These are phyloP conservation scores for Lochmaea capreae DNA, from an alignment of 2,888 invertebrate genomes.

Conservation along the genomic window DNA sequence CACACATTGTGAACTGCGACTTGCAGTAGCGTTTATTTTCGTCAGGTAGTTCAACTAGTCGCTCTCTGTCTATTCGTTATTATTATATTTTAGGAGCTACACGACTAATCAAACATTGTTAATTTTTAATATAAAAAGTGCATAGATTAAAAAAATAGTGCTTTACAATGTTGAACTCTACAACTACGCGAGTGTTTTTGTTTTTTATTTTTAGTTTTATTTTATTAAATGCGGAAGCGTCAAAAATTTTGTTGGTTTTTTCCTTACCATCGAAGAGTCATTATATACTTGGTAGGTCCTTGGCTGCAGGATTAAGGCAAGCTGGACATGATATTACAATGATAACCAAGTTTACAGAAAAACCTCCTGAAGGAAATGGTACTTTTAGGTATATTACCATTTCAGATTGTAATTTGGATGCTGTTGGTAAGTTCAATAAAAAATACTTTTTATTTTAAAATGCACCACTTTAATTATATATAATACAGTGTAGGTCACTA, in stretches of 20 bases:
- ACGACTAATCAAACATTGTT: no score
- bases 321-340: slow-evolving; percentile 35
- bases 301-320: slow-evolving; percentile 26
- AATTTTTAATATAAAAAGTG: no score
- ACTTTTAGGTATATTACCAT: slow-evolving; percentile 12
- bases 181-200: neutral
- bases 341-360: slow-evolving; percentile 13
- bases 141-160: neutral
- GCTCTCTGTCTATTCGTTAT: no score
- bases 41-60: neutral
- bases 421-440: neutral
- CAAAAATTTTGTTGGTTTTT: slow-evolving; percentile 26
- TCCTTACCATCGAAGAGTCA: slow-evolving; percentile 31
- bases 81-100: no score
- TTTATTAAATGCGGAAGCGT: neutral
- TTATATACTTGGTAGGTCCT: slow-evolving; percentile 23
- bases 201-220: neutral
- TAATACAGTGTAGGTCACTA: neutral
- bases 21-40: neutral
- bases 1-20: no score
- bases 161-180: neutral
- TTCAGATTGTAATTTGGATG: slow-evolving; percentile 4
- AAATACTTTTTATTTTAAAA: no score
- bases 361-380: slow-evolving; percentile 20
- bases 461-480: neutral